These are phyloP conservation scores for Oncorhynchus clarkii DNA, from an alignment of 2,113 vertebrate genomes.

Conservation along the genomic window DNA sequence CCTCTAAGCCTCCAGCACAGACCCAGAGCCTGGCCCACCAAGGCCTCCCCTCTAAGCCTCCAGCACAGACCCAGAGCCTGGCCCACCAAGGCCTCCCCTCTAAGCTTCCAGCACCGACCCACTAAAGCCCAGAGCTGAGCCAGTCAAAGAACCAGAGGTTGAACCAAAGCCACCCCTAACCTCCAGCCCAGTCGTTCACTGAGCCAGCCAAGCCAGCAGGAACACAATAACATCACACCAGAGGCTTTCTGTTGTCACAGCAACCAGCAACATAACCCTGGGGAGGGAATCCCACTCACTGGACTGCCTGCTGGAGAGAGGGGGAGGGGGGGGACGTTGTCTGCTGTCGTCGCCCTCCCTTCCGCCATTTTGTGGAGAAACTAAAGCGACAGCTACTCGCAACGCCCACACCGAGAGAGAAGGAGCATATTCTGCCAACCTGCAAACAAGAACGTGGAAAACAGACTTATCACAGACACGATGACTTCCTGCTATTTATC, in stretches of 20 bases:
- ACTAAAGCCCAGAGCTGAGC: too few species aligned
- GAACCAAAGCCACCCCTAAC: background rate
- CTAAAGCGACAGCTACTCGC: background rate
- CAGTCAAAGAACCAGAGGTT: too few species aligned
- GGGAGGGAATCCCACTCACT: constrained; percentile 28
- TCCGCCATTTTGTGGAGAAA: constrained; percentile 33
- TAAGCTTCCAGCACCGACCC: too few species aligned
- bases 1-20: constrained; percentile 21
- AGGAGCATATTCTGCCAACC: too few species aligned
- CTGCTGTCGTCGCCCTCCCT: background rate
- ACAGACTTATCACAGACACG: background rate
- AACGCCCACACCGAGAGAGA: background rate
- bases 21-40: constrained; percentile 43
- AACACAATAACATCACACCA: too few species aligned
- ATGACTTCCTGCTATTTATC: background rate
- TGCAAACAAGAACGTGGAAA: background rate
- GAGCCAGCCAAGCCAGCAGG: constrained; percentile 28
- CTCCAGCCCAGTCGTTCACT: constrained; percentile 20
- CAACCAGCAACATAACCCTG: constrained; percentile 35
- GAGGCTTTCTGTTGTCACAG: background rate
- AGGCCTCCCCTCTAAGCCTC: constrained; percentile 38
- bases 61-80: too few species aligned
- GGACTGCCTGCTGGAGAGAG: constrained; percentile 19
- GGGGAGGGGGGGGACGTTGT: constrained; percentile 1
- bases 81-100: too few species aligned